These are phyloP conservation scores for Ophioninae sp. DNA, from an alignment of 2,888 invertebrate species.

Conservation along the genomic window DNA sequence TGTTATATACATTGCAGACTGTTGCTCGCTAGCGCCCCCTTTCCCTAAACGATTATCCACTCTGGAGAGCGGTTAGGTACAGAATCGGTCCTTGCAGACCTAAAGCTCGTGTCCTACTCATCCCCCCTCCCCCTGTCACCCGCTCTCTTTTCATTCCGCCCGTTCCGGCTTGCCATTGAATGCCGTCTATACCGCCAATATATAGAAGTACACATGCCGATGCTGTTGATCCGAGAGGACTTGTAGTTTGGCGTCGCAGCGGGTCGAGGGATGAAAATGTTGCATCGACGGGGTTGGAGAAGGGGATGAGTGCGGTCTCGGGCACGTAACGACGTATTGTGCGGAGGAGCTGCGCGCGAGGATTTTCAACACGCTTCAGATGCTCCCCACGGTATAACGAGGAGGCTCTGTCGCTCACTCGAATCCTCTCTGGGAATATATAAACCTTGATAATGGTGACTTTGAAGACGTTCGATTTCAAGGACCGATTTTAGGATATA, in stretches of 20 bases:
- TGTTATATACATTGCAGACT: slow-evolving; percentile 8
- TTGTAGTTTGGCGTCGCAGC: slow-evolving; percentile 50
- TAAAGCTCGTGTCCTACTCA: slow-evolving; percentile 39
- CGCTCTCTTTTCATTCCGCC: slow-evolving; percentile 3
- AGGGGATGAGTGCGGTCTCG: slow-evolving; percentile 49
- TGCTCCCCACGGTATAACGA: slow-evolving; percentile 46
- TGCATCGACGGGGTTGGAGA: slow-evolving; percentile 24
- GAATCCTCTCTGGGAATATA: neutral
- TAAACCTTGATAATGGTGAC: neutral
- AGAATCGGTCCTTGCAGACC: slow-evolving; percentile 66
- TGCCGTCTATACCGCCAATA: slow-evolving; percentile 42
- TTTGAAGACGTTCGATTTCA: neutral
- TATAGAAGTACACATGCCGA: slow-evolving; percentile 47
- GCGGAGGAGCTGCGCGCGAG: slow-evolving; percentile 73
- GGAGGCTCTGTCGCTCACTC: neutral
- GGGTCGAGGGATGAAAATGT: slow-evolving; percentile 45
- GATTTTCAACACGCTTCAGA: slow-evolving; percentile 68
- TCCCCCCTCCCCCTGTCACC: neutral
- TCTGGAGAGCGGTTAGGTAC: slow-evolving; percentile 70
- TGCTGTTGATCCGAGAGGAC: slow-evolving; percentile 43
- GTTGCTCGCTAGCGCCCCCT: slow-evolving; percentile 68
- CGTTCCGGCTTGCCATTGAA: slow-evolving; percentile 29
- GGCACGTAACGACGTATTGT: slow-evolving; percentile 78
- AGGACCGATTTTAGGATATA: too few species aligned
- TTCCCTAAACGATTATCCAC: slow-evolving; percentile 80